Evolutionary conservation across 2,113 vertebrate species (phyloP).

Genomic region (Crotophaga sulcirostris): DNA sequence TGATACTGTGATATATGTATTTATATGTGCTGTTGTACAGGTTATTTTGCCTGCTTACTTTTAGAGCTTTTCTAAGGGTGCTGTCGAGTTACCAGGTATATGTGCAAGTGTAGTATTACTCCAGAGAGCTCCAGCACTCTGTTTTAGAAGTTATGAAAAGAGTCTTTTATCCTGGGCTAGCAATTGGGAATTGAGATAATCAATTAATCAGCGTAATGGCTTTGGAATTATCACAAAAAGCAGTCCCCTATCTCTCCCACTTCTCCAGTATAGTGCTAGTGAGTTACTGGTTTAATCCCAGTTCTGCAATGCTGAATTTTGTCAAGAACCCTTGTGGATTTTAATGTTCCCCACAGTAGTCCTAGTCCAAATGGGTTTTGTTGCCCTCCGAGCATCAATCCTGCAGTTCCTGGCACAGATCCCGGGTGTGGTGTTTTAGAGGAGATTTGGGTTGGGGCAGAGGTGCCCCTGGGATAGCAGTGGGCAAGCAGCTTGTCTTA

Average conservation of each 20-base stretch:
- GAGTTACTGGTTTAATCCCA: constrained; percentile 19
- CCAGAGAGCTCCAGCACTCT: constrained; percentile 9
- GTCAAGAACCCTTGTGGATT: not conserved
- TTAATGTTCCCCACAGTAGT: not conserved
- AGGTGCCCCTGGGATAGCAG: not conserved
- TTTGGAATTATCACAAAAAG: not conserved
- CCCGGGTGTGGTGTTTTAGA: not conserved
- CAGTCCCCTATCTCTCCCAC: not conserved
- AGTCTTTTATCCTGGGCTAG: constrained; percentile 12
- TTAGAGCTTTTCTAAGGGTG: not conserved
- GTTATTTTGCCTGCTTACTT: not conserved
- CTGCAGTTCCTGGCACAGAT: constrained; percentile 4
- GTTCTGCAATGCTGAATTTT: not conserved
- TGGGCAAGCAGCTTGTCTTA: not conserved
- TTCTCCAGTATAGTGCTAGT: not conserved
- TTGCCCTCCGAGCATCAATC: not conserved
- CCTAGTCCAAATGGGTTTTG: not conserved
- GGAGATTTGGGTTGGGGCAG: not conserved
- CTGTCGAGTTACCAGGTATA: not conserved
- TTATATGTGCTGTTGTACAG: not conserved
- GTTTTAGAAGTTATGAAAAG: not conserved
- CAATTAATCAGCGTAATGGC: constrained; percentile 7
- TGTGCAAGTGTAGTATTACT: not conserved
- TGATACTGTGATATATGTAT: no score
- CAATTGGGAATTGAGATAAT: not conserved